Evolutionary conservation across 2,113 vertebrate genomes (phyloP).

Genomic region (Ceratotherium simum): DNA sequence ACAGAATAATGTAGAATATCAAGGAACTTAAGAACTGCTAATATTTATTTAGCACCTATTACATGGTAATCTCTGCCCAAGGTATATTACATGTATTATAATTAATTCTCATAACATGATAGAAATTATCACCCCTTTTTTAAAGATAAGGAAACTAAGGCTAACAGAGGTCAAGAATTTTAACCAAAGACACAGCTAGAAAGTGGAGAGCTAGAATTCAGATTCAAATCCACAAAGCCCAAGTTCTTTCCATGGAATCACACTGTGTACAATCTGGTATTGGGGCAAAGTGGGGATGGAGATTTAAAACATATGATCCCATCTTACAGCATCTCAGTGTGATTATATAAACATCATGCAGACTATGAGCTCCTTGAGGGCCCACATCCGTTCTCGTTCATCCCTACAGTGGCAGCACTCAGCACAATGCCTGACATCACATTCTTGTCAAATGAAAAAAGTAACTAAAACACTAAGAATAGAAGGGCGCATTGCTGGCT

Average conservation of each 20-base stretch:
- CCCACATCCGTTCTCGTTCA: neutral
- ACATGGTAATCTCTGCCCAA: neutral
- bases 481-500: neutral
- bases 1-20: neutral
- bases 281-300: too few species aligned
- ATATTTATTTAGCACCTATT: neutral
- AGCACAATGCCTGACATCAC: neutral
- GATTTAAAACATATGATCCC: neutral
- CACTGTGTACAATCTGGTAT: rapidly evolving
- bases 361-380: neutral
- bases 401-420: rapidly evolving
- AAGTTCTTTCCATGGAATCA: neutral
- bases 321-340: neutral
- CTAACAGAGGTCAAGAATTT: neutral
- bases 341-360: neutral
- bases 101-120: neutral
- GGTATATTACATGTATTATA: neutral
- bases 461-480: neutral
- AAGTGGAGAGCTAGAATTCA: neutral
- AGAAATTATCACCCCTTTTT: neutral
- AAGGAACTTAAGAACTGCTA: neutral
- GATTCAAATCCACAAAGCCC: neutral
- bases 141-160: neutral
- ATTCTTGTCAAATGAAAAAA: neutral
- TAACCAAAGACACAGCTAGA: neutral